A percentile compares a stretch with the other conserved stretches of the same genome.
phyloP scores from a whole-genome alignment of 2,797 vertebrate species.

The Mycteria americana region DNA sequence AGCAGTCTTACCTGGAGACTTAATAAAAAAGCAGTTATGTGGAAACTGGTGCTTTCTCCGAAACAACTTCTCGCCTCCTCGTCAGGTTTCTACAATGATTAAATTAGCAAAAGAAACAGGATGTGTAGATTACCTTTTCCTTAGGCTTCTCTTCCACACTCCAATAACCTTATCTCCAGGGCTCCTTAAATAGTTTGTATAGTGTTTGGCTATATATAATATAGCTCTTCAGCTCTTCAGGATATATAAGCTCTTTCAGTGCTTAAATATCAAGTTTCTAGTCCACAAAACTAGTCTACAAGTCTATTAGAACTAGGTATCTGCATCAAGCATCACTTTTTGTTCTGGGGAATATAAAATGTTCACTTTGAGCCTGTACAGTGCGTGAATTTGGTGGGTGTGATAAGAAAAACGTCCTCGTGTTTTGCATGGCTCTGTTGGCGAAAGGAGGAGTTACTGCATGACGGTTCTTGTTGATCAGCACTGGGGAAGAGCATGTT shows the following conservation, averaged over 20 bases:
- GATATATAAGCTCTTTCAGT: background rate
- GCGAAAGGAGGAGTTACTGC: background rate
- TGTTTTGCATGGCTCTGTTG: background rate
- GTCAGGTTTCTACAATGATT: background rate
- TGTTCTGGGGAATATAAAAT: background rate
- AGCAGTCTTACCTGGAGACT: background rate
- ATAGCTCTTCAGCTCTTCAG: no score
- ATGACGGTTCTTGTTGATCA: background rate
- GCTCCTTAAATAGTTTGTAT: background rate
- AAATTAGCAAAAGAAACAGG: background rate
- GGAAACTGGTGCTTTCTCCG: background rate
- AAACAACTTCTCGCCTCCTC: background rate
- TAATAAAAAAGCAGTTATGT: background rate
- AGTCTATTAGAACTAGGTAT: background rate
- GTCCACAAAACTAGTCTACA: background rate
- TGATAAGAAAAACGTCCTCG: background rate
- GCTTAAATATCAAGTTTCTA: background rate
- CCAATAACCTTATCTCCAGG: background rate
- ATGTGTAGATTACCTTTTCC: background rate
- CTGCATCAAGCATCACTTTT: background rate
- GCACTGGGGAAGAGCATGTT: background rate
- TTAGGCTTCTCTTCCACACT: background rate
- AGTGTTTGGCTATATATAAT: background rate
- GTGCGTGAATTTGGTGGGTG: background rate
- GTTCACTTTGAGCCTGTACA: background rate